Base-by-base conservation (phyloP, 2,888 invertebrate species). In the Tenthredo amoena region DNA sequence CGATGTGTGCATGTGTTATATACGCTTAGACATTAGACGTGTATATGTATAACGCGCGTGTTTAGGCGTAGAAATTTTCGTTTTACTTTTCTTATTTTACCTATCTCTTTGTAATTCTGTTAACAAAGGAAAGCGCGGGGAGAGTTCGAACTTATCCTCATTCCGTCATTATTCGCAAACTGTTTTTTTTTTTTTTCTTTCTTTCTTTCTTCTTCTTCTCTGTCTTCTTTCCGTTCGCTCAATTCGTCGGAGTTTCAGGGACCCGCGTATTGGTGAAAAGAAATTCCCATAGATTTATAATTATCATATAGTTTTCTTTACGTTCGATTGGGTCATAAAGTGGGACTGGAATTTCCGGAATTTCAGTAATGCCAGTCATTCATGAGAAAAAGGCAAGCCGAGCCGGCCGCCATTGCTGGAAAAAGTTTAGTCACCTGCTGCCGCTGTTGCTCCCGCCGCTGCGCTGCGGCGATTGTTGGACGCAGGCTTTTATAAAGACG, bases 321-420 rank as follows among this genome's bases (percentile, higher is more conserved):
- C 34, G 12, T 81, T 37, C 68, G 71, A 71, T 83, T 47, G 65
- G 83, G 83, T 83, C 83, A 71, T 68, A 83, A 83, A 81, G 72
- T 71, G 50, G 68, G 40, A 71, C 71, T 83, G 83, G 83, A 83
- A 83, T 83, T 83, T 83, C 83, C 83, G 83, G 83, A 83, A 83
- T 83, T 71, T 34, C 68, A 83, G 83, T 83, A 47, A 83, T 83
- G 83, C 83, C 83, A 83, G 83, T 83, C 83, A 83, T 83, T 83
- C 83, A 83, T 83, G 71, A 83, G 47, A 83, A 83, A 83, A 83
- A 83, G 83, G 83, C 83, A 68, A 71, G 71, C 68, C 83, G 26
- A 55, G 47, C 43, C 68, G 68, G 83, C 68, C 65, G 50, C 71
- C 47, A 34, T 68, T 47, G 47, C 68, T 83, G 65, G 83, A 83